phyloP scores from a whole-genome alignment of 2,888 invertebrate species.

The Agrilus biguttatus region DNA sequence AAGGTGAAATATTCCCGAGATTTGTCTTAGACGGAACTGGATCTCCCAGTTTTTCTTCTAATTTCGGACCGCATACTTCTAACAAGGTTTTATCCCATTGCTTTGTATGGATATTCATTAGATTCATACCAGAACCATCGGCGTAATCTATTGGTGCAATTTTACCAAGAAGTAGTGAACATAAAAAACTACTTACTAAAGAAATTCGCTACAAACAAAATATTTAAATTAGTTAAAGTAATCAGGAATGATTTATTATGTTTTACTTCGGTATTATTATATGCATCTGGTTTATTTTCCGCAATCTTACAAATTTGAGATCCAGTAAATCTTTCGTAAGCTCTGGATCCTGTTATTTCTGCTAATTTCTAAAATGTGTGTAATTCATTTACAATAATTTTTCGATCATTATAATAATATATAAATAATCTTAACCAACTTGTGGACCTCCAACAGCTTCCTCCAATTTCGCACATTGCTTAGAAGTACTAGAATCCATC shows the following conservation, averaged over 20 bases:
- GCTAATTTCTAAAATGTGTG: slow-evolving; percentile 54
- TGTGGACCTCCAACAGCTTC: slow-evolving; percentile 54
- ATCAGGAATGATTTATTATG: slow-evolving; percentile 2
- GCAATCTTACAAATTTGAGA: slow-evolving; percentile 84
- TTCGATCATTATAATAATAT: slow-evolving; percentile 6
- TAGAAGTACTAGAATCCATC: slow-evolving; percentile 84
- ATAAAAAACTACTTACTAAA: slow-evolving; percentile 83
- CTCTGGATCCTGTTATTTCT: slow-evolving; percentile 70
- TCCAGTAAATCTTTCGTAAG: slow-evolving; percentile 85
- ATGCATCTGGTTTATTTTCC: slow-evolving; percentile 52
- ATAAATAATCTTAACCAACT: slow-evolving; percentile 29
- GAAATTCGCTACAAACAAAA: slow-evolving; percentile 60
- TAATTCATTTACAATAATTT: background rate
- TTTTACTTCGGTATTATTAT: slow-evolving; percentile 56
- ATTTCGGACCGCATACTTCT: slow-evolving; percentile 60
- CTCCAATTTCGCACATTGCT: slow-evolving; percentile 67
- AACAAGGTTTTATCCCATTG: slow-evolving; percentile 64
- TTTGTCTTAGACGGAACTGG: slow-evolving; percentile 56
- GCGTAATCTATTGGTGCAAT: slow-evolving; percentile 83
- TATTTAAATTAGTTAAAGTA: slow-evolving; percentile 4
- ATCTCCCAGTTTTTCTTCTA: slow-evolving; percentile 57
- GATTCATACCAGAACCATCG: slow-evolving; percentile 95
- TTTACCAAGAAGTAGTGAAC: slow-evolving; percentile 73
- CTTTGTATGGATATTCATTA: slow-evolving; percentile 67
- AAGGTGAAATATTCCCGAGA: slow-evolving; percentile 60